Evolutionary conservation across 2,113 vertebrate species (phyloP).

Genomic region (Nipponia nippon): DNA sequence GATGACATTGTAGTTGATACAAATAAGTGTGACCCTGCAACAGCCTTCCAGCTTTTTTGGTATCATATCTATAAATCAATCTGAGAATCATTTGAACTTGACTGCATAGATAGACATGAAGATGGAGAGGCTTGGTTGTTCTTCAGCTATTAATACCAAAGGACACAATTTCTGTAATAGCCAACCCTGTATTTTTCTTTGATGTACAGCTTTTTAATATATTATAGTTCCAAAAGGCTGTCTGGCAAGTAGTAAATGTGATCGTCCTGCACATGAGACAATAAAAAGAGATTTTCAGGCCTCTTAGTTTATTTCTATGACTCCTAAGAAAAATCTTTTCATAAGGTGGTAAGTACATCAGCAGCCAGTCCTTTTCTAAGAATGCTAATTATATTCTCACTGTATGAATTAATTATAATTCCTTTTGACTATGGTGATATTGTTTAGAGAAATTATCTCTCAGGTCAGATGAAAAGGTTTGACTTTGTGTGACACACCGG

Average conservation of each 20-base stretch:
- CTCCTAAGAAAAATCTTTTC: slow-evolving; percentile 39
- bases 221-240: neutral
- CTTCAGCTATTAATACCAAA: slow-evolving; percentile 38
- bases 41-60: slow-evolving; percentile 11
- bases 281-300: slow-evolving; percentile 24
- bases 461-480: slow-evolving; percentile 66
- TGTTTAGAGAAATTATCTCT: slow-evolving; percentile 71
- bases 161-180: slow-evolving; percentile 26
- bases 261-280: neutral
- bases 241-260: slow-evolving; percentile 21
- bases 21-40: slow-evolving; percentile 29
- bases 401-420: slow-evolving; percentile 71
- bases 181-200: slow-evolving; percentile 13
- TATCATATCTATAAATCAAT: slow-evolving; percentile 55
- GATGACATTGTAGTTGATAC: slow-evolving; percentile 21
- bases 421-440: slow-evolving; percentile 61
- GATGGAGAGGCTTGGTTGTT: slow-evolving; percentile 29
- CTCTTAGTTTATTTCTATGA: slow-evolving; percentile 40
- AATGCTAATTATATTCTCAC: slow-evolving; percentile 63
- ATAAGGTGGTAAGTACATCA: neutral
- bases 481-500: slow-evolving; percentile 50
- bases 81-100: slow-evolving; percentile 52
- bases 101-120: slow-evolving; percentile 47
- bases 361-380: slow-evolving; percentile 52
- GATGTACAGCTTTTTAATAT: slow-evolving; percentile 29